These are phyloP conservation scores for Sinocyclocheilus rhinocerous DNA, from an alignment of 2,113 vertebrate genomes.

Conservation along the genomic window DNA sequence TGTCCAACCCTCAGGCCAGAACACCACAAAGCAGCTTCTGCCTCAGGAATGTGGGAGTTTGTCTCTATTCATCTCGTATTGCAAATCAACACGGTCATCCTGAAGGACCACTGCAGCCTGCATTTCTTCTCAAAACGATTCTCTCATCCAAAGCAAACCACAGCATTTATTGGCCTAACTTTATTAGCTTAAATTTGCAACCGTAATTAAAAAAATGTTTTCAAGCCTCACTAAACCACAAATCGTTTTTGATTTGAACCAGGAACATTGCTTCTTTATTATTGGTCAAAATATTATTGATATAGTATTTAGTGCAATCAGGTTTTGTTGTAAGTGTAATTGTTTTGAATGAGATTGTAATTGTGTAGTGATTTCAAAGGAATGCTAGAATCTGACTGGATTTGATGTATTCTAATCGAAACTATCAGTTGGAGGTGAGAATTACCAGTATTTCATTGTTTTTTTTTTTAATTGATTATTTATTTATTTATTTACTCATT, in stretches of 20 bases:
- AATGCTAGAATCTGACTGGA: too few species aligned
- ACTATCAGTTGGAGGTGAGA: too few species aligned
- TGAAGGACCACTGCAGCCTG: background rate
- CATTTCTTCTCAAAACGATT: background rate
- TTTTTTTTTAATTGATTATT: too few species aligned
- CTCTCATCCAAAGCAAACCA: background rate
- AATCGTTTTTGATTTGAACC: background rate
- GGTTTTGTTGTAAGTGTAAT: background rate
- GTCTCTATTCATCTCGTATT: background rate
- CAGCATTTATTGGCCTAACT: background rate
- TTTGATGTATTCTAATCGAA: too few species aligned
- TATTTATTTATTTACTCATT: too few species aligned
- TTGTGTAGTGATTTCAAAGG: too few species aligned
- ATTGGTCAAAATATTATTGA: background rate
- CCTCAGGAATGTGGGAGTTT: slow-evolving; percentile 30
- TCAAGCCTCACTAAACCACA: background rate
- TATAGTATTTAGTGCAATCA: background rate
- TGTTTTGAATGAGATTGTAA: background rate
- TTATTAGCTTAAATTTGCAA: background rate
- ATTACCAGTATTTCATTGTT: too few species aligned
- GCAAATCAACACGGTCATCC: slow-evolving; percentile 11
- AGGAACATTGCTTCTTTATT: background rate
- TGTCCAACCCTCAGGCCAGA: slow-evolving; percentile 36
- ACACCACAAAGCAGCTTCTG: slow-evolving; percentile 40
- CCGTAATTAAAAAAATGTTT: background rate